Percentiles rank a stretch among this genome's conserved stretches.
phyloP scores from a whole-genome alignment of 1,140 invertebrate genomes.

The Zaprionus africanus region DNA sequence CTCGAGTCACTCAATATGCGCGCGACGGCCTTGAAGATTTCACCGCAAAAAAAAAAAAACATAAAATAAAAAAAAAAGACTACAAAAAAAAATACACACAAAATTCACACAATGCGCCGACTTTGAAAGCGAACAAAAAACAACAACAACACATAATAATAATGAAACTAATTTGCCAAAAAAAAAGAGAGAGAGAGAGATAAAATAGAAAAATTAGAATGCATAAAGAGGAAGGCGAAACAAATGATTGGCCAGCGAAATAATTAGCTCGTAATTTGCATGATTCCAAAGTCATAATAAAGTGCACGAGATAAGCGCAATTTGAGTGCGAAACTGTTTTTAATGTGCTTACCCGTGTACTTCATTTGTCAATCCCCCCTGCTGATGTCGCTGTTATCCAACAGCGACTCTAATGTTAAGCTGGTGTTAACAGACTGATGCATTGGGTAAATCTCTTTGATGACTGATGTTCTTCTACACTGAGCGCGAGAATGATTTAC shows the following conservation, averaged over 20 bases:
- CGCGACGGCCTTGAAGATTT: slow-evolving; percentile 74
- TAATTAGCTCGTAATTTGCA: slow-evolving; percentile 46
- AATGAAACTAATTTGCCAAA: slow-evolving; percentile 77
- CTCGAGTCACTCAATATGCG: slow-evolving; percentile 70
- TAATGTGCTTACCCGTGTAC: slow-evolving; percentile 4
- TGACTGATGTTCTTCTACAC: no score
- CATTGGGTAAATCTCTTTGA: no score
- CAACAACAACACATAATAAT: slow-evolving; percentile 44
- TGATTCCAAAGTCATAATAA: slow-evolving; percentile 41
- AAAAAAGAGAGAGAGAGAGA: slow-evolving; percentile 22
- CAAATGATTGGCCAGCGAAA: slow-evolving; percentile 20
- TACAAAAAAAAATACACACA: slow-evolving; percentile 54
- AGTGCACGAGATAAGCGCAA: slow-evolving; percentile 42
- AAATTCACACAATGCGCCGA: slow-evolving; percentile 55
- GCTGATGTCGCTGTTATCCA: background rate
- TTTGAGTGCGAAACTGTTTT: slow-evolving; percentile 7
- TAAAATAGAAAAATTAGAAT: slow-evolving; percentile 45
- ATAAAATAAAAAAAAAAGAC: slow-evolving; percentile 46
- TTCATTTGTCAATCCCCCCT: slow-evolving; percentile 20
- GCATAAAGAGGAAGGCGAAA: slow-evolving; percentile 54
- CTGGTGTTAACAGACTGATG: no score
- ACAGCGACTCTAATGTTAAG: background rate
- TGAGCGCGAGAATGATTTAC: no score
- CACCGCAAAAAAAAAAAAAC: slow-evolving; percentile 56
- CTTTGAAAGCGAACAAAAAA: slow-evolving; percentile 35